Conservation (phyloP, 2,888 invertebrate species). For the Siphonodentalium dalli region DNA sequence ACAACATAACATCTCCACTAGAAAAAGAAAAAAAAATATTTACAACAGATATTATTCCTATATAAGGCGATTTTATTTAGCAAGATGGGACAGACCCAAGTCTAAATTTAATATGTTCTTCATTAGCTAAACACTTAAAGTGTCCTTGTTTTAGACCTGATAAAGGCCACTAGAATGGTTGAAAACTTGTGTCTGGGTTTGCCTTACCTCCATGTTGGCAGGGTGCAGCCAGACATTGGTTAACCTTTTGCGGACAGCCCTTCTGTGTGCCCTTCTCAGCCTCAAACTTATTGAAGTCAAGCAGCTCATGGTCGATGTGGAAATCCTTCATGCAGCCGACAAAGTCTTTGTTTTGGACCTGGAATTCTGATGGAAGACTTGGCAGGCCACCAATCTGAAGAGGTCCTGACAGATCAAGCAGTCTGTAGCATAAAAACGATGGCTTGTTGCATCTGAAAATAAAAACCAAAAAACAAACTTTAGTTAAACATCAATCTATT, state of each 20-base stretch:
- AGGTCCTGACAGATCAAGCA: conserved; percentile 88
- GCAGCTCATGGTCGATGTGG: conserved; percentile 81
- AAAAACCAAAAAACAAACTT: too few species aligned
- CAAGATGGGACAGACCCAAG: too few species aligned
- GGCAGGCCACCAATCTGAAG: conserved; percentile 91
- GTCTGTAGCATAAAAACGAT: conserved; percentile 74
- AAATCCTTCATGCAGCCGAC: conserved; percentile 91
- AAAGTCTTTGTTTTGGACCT: conserved; percentile 71
- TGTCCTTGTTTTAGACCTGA: too few species aligned
- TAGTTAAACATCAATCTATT: too few species aligned
- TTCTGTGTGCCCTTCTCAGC: conserved; percentile 71
- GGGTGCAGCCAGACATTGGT: conserved; percentile 83
- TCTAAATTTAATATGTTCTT: too few species aligned
- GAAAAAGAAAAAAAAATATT: neutral
- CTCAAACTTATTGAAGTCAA: conserved; percentile 77
- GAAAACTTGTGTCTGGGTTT: too few species aligned
- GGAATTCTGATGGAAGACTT: conserved; percentile 46
- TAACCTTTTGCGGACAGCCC: conserved; percentile 86
- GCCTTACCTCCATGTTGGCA: conserved; percentile 82
- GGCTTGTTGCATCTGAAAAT: conserved; percentile 65
- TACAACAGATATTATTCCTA: too few species aligned
- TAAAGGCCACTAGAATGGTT: too few species aligned
- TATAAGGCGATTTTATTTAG: too few species aligned
- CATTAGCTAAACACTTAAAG: too few species aligned
- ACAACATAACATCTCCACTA: neutral